Percentiles rank a stretch among this genome's conserved stretches.
These are phyloP conservation scores for Ciconia boyciana DNA, from an alignment of 2,113 vertebrate species.

Conservation along the genomic window DNA sequence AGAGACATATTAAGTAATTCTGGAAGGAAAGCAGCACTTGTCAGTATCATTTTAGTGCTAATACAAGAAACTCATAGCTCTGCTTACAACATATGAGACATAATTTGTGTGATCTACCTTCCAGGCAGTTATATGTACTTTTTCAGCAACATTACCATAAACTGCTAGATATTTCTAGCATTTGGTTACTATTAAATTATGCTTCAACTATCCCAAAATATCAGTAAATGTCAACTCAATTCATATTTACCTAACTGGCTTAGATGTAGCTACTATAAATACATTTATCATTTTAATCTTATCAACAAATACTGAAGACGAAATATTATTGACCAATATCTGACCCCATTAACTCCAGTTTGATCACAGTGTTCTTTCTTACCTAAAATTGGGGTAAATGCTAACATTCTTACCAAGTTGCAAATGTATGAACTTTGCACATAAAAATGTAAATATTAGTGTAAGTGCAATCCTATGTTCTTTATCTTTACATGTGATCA, in stretches of 20 bases:
- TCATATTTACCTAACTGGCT: background rate
- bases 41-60: slow-evolving; percentile 44
- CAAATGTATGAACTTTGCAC: background rate
- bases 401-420: background rate
- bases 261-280: background rate
- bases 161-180: slow-evolving; percentile 33
- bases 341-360: background rate
- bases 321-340: background rate
- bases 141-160: slow-evolving; percentile 11
- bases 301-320: background rate
- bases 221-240: slow-evolving; percentile 8
- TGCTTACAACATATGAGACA: background rate
- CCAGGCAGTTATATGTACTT: background rate
- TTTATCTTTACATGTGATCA: slow-evolving; percentile 19
- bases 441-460: background rate
- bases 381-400: background rate
- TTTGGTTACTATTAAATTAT: slow-evolving; percentile 36
- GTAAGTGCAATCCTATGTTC: background rate
- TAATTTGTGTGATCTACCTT: slow-evolving; percentile 19
- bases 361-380: background rate
- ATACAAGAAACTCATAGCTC: background rate
- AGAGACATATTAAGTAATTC: slow-evolving; percentile 44
- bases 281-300: background rate
- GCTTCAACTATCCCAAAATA: background rate
- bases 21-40: slow-evolving; percentile 50